These are phyloP conservation scores for Hypselothyrea guttata DNA, from an alignment of 2,888 invertebrate species.

Conservation along the genomic window DNA sequence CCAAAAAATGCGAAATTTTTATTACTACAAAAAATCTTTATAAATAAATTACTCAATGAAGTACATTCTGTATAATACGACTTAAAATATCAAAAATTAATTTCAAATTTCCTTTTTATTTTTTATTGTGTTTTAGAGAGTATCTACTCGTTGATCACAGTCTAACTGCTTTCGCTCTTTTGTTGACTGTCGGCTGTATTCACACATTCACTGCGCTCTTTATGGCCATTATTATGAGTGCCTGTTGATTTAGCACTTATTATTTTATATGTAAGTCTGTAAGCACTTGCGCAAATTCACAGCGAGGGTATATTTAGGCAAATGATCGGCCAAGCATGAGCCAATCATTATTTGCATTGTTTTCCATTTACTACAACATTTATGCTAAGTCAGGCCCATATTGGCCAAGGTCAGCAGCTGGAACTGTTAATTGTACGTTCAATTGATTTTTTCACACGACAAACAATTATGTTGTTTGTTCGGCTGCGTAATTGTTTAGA, in stretches of 20 bases:
- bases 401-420: constrained; percentile 57
- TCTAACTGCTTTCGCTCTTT: constrained; percentile 22
- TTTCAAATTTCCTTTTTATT: too few species aligned
- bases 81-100: too few species aligned
- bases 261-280: constrained; percentile 42
- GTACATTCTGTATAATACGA: too few species aligned
- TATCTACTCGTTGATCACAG: too few species aligned
- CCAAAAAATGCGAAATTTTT: too few species aligned
- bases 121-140: too few species aligned
- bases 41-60: too few species aligned
- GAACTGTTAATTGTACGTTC: constrained; percentile 33
- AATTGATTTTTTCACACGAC: constrained; percentile 18
- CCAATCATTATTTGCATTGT: constrained; percentile 39
- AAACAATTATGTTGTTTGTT: constrained; percentile 13
- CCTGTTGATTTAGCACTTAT: constrained; percentile 32
- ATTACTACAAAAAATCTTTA: too few species aligned
- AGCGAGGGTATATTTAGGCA: constrained; percentile 26
- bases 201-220: constrained; percentile 35
- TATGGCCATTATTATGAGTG: constrained; percentile 65
- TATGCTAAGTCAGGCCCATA: constrained; percentile 41
- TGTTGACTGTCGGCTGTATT: constrained; percentile 46
- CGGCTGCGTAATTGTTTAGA: background rate
- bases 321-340: constrained; percentile 16
- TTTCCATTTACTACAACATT: constrained; percentile 40
- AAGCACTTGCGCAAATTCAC: constrained; percentile 56